phyloP scores from a whole-genome alignment of 2,113 vertebrate genomes.

The Xiphophorus maculatus region DNA sequence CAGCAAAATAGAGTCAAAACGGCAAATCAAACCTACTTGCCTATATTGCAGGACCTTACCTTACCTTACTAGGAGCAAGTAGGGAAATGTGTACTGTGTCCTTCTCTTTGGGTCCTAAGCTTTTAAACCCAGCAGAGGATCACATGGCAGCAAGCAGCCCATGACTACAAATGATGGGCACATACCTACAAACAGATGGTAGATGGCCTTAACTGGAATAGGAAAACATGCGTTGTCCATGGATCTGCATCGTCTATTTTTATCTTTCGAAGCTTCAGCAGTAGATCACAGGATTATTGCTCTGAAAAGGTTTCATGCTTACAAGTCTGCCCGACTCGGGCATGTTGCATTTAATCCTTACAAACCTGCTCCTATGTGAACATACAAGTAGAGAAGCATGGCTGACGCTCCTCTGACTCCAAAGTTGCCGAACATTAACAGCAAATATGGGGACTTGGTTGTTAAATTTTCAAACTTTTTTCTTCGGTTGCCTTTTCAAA shows the following conservation, averaged over 20 bases:
- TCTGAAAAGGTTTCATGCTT: conserved; percentile 26
- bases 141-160: conserved; percentile 71
- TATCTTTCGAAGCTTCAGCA: conserved; percentile 40
- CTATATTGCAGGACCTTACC: conserved; percentile 60
- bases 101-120: conserved; percentile 57
- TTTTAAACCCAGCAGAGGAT: conserved; percentile 78
- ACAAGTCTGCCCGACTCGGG: conserved; percentile 14
- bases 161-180: conserved; percentile 65
- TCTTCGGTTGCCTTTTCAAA: neutral
- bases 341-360: conserved; percentile 40
- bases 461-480: neutral
- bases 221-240: conserved; percentile 68
- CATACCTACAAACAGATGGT: conserved; percentile 77
- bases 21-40: neutral
- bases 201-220: conserved; percentile 56
- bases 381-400: neutral
- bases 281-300: conserved; percentile 42
- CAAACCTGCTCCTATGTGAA: conserved; percentile 28
- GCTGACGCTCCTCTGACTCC: conserved; percentile 2
- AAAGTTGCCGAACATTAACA: neutral
- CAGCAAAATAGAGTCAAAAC: neutral
- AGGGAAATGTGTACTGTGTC: conserved; percentile 47
- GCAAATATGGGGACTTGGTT: neutral
- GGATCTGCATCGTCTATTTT: conserved; percentile 73
- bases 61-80: conserved; percentile 1